A percentile compares a stretch with the other conserved stretches of the same genome.
These are phyloP conservation scores for Linurgus olivaceus DNA, from an alignment of 2,797 vertebrate species.

Conservation along the genomic window DNA sequence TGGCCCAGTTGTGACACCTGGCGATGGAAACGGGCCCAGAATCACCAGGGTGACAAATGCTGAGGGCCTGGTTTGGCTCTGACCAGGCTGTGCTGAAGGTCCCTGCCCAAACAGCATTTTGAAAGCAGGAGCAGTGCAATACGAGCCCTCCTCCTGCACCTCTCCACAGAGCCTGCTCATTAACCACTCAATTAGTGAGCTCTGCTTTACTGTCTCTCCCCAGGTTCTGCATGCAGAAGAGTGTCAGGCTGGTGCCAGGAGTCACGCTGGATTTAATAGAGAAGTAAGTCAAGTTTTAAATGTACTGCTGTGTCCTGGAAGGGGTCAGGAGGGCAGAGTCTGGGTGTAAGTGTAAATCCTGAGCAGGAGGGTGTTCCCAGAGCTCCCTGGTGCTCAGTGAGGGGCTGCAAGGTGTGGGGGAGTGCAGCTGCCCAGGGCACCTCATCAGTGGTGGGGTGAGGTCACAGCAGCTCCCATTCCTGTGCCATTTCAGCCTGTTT, in stretches of 20 bases:
- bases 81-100: neutral
- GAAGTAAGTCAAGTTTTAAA: conserved; percentile 83
- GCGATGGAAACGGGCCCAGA: neutral
- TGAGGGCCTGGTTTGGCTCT: neutral
- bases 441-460: neutral
- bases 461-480: neutral
- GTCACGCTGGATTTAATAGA: conserved; percentile 98
- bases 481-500: neutral
- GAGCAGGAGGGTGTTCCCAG: neutral
- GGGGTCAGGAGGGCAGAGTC: neutral
- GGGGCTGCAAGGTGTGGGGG: neutral
- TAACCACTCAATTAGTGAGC: neutral
- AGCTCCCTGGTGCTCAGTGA: neutral
- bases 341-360: neutral
- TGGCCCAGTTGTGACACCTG: neutral
- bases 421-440: neutral
- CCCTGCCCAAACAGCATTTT: neutral
- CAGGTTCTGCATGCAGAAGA: conserved; percentile 99
- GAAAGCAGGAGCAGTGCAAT: neutral
- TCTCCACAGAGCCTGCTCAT: neutral
- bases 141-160: neutral
- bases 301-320: neutral
- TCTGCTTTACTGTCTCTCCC: conserved; percentile 23
- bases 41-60: neutral
- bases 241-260: conserved; percentile 94